phyloP scores from a whole-genome alignment of 2,797 vertebrate genomes.

The Sphenopsis melanotis region DNA sequence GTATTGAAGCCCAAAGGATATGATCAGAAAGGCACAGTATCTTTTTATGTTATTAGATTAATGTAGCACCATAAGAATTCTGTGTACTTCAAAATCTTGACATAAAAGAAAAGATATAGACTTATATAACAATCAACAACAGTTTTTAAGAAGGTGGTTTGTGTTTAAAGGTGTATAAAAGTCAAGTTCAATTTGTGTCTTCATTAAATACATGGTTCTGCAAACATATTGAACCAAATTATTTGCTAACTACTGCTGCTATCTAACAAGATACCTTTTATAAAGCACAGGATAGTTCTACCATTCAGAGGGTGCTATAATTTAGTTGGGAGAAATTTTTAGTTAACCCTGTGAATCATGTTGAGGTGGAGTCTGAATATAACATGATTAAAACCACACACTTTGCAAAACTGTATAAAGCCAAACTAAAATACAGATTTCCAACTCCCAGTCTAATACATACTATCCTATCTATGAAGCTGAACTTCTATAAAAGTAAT shows the following conservation, averaged over 20 bases:
- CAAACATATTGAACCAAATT: background rate
- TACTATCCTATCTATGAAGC: slow-evolving; percentile 7
- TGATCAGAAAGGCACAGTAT: background rate
- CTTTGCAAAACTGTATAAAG: background rate
- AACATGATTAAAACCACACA: background rate
- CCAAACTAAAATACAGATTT: background rate
- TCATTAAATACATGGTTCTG: slow-evolving; percentile 1
- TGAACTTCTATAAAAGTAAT: background rate
- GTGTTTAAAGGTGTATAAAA: background rate
- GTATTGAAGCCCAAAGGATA: background rate
- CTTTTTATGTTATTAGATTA: background rate
- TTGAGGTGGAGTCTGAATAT: background rate
- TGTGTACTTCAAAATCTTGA: background rate
- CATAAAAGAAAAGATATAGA: background rate
- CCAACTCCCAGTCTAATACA: background rate
- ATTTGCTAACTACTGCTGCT: slow-evolving; percentile 10
- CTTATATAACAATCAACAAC: background rate
- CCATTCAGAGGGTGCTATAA: background rate
- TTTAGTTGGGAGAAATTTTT: background rate
- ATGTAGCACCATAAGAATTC: background rate
- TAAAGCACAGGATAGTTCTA: background rate
- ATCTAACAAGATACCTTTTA: background rate
- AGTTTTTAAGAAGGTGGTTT: background rate
- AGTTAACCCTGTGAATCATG: background rate
- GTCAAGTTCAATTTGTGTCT: background rate